Conservation (phyloP, 2,113 vertebrate genomes). For the Trichomycterus rosablanca region DNA sequence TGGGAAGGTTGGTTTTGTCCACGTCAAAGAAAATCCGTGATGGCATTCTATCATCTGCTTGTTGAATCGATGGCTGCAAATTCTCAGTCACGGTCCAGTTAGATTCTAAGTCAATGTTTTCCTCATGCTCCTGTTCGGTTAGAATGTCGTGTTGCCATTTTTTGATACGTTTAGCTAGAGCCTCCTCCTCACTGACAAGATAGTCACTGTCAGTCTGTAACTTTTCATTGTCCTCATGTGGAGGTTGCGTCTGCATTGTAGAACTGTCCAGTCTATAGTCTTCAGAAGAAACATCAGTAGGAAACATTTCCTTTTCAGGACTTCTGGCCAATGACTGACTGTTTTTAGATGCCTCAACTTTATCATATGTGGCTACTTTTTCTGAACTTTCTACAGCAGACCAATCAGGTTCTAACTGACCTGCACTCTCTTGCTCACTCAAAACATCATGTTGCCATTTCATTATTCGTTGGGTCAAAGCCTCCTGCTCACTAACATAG, state of each 20-base stretch:
- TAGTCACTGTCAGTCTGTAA: slow-evolving; percentile 63
- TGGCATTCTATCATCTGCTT: slow-evolving; percentile 7
- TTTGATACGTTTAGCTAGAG: slow-evolving; percentile 61
- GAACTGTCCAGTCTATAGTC: slow-evolving; percentile 9
- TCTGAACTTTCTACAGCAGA: slow-evolving; percentile 16
- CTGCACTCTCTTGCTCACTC: slow-evolving; percentile 57
- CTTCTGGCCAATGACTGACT: slow-evolving; percentile 7
- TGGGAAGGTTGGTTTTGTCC: slow-evolving; percentile 6
- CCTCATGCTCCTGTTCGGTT: slow-evolving; percentile 64
- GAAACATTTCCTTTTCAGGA: slow-evolving; percentile 32
- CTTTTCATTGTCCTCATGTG: slow-evolving; percentile 54
- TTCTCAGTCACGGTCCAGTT: slow-evolving; percentile 58
- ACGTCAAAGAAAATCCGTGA: not conserved
- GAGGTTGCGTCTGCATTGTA: slow-evolving; percentile 8
- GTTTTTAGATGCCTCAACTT: too few relatives aligned
- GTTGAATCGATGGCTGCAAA: slow-evolving; percentile 35
- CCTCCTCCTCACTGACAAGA: slow-evolving; percentile 66
- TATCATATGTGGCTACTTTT: slow-evolving; percentile 3
- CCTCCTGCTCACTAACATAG: slow-evolving; percentile 65
- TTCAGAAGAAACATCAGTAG: slow-evolving; percentile 20
- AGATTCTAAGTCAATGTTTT: slow-evolving; percentile 63
- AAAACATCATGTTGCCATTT: slow-evolving; percentile 71
- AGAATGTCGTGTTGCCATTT: slow-evolving; percentile 66
- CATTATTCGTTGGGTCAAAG: slow-evolving; percentile 65
- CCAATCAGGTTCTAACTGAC: slow-evolving; percentile 48